Evolutionary conservation across 2,113 vertebrate species (phyloP).

Genomic region (Anarhynchus alexandrinus): DNA sequence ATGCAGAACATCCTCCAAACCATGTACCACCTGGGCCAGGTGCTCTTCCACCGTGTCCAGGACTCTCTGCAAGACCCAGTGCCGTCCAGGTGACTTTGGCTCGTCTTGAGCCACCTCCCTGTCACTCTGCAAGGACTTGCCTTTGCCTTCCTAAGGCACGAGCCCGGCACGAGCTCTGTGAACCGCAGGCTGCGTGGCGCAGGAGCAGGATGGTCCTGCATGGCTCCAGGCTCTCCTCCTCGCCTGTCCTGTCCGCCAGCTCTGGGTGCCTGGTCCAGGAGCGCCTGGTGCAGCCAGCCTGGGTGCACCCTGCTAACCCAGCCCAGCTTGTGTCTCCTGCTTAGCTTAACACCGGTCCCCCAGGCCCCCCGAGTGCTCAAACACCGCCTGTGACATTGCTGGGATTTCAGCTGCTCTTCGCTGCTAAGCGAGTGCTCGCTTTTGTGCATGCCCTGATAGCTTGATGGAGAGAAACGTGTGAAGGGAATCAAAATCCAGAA

Average conservation of each 20-base stretch:
- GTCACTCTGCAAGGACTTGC: neutral
- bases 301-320: neutral
- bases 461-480: neutral
- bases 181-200: fast-evolving
- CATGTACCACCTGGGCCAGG: slow-evolving; percentile 32
- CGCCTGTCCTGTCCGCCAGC: neutral
- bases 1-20: slow-evolving; percentile 50
- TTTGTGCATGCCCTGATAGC: neutral
- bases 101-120: neutral
- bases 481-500: neutral
- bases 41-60: slow-evolving; percentile 37
- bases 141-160: neutral
- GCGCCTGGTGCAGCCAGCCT: neutral
- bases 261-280: neutral
- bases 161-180: neutral
- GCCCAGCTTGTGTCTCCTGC: neutral
- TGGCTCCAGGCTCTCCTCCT: neutral
- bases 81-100: neutral
- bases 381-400: fast-evolving
- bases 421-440: neutral
- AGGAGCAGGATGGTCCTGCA: neutral
- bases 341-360: neutral
- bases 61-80: neutral
- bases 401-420: neutral
- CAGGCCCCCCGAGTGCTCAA: fast-evolving